Evolutionary conservation across 2,888 invertebrate genomes (phyloP).

Genomic region (Loripinus fragilis): DNA sequence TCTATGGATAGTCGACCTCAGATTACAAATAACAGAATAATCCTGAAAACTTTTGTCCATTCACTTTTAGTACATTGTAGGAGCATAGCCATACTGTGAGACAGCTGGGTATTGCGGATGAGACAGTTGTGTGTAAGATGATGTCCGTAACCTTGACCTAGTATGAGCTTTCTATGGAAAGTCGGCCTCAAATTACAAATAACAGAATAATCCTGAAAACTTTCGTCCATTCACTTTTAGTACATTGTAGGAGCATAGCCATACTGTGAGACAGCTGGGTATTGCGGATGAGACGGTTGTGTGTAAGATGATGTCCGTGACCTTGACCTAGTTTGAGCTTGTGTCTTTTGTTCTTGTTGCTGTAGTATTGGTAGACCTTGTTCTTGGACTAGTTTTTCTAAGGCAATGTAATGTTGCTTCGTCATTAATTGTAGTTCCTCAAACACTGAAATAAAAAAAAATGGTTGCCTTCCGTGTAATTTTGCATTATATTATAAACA

Average conservation of each 20-base stretch:
- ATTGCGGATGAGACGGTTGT: slow-evolving; percentile 19
- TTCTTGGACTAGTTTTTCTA: slow-evolving; percentile 65
- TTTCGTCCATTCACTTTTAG: neutral
- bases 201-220: no score
- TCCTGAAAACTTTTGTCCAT: no score
- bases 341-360: slow-evolving; percentile 50
- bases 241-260: slow-evolving; percentile 13
- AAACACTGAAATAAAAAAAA: slow-evolving; percentile 66
- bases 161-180: neutral
- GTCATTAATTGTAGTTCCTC: slow-evolving; percentile 74
- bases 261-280: slow-evolving; percentile 14
- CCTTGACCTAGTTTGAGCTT: slow-evolving; percentile 11
- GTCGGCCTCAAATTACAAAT: no score
- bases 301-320: slow-evolving; percentile 51
- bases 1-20: no score
- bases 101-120: no score
- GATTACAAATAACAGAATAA: no score
- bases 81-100: no score
- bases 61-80: no score
- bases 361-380: slow-evolving; percentile 66
- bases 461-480: no score
- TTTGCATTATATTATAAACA: no score
- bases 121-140: no score
- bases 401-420: slow-evolving; percentile 68
- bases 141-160: no score